Evolutionary conservation across 2,113 vertebrate species (phyloP).

Genomic region (Delphinus delphis): DNA sequence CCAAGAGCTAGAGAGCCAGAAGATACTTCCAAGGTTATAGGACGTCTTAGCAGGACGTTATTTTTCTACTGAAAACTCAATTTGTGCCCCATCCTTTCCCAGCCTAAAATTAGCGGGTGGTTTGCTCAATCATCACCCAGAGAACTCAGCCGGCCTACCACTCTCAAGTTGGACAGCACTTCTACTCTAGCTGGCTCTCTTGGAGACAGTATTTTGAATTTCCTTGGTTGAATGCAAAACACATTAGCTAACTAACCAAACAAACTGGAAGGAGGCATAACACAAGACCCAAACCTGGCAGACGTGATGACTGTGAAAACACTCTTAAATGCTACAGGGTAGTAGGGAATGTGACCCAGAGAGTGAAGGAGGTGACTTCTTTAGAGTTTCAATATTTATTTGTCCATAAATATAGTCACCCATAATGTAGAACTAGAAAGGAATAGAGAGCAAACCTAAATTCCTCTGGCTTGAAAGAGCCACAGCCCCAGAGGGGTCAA

Average conservation of each 20-base stretch:
- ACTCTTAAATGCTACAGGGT: background rate
- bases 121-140: conserved; percentile 59
- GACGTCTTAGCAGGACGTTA: conserved; percentile 19
- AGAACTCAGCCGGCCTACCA: conserved; percentile 51
- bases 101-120: conserved; percentile 68
- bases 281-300: conserved; percentile 41
- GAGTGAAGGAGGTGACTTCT: conserved; percentile 27
- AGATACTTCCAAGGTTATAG: conserved; percentile 30
- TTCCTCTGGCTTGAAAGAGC: background rate
- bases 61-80: conserved; percentile 64
- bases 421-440: conserved; percentile 33
- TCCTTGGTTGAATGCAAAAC: conserved; percentile 75
- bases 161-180: conserved; percentile 61
- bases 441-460: background rate
- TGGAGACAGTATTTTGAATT: conserved; percentile 70
- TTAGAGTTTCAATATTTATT: conserved; percentile 28
- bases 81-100: conserved; percentile 40
- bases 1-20: background rate
- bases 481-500: background rate
- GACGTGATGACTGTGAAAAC: conserved; percentile 9
- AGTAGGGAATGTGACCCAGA: background rate
- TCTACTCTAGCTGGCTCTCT: conserved; percentile 30
- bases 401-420: background rate
- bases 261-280: conserved; percentile 59
- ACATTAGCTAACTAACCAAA: conserved; percentile 78